Base-by-base conservation (phyloP, 2,113 vertebrate genomes). In the Lamprotornis superbus region DNA sequence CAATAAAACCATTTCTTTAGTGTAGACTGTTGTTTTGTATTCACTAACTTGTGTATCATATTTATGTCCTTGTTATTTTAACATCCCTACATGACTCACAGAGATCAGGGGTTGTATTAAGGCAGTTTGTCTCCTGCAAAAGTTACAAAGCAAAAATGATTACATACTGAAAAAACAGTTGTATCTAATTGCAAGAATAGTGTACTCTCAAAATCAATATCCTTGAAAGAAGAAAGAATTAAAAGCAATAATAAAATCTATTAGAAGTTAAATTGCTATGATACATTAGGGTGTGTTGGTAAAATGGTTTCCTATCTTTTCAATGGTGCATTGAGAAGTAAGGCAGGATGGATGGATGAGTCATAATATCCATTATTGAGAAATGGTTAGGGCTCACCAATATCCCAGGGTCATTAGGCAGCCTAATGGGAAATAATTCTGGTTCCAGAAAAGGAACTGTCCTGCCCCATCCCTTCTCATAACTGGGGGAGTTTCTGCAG, bases 201-300 rank as follows among this genome's bases (percentile, higher is more conserved):
- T 42, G 60, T 95, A 81, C 79, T 80, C 82, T 83, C 90, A 91
- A 93, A 96, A 96, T 96, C 96, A 79, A 94, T 96, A 96, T 86
- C 65, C 90, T 89, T 87, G 64, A 93, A 93, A 94, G 79, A 91
- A 92, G 87, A 92, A 92, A 86, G 53, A 94, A 93, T 93, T 93
- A 94, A 95, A 96, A 79, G 69, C 86, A 87, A 89, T 87, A 96
- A 91, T 79, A 96, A 92, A 94, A 96, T 84, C 77, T 95, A 89
- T 84, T 87, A 94, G 83, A 91, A 92, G 76, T 93, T 91, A 92
- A 95, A 95, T 93, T 65, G 91, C 83, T 94, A 20, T 95, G 95
- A 87, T 94, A 2, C 73, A 92, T 94, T 88, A 75, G 76, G 47
- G 42, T 78, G 42, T 53, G 81, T 65, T 95, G 76, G 80, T 80